Percentiles rank a stretch among this genome's conserved stretches.
These are phyloP conservation scores for Entelurus aequoreus DNA, from an alignment of 2,113 vertebrate species.

Conservation along the genomic window DNA sequence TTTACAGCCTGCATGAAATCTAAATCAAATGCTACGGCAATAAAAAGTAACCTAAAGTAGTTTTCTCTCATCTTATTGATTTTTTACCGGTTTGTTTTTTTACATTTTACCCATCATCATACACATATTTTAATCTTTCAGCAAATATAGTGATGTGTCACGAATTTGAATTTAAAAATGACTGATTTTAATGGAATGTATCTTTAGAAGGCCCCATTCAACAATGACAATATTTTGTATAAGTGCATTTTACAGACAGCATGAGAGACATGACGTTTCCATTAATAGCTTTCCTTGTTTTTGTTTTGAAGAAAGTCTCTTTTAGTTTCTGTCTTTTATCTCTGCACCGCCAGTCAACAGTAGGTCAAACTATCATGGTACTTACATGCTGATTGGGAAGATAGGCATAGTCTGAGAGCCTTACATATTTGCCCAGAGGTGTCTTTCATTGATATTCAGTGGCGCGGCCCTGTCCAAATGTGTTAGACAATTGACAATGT, in stretches of 20 bases:
- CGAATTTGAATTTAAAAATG: too few relatives aligned
- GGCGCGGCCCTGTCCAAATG: constrained; percentile 65
- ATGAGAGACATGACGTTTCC: constrained; percentile 6
- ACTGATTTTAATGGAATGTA: too few relatives aligned
- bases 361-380: constrained; percentile 26
- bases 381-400: constrained; percentile 34
- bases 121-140: too few relatives aligned
- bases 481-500: constrained; percentile 76
- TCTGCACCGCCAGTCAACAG: constrained; percentile 11
- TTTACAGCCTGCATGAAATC: too few relatives aligned
- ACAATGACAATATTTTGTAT: constrained; percentile 10
- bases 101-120: too few relatives aligned
- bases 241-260: constrained; percentile 17
- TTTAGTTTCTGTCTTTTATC: constrained; percentile 5
- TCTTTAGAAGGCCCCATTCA: neutral
- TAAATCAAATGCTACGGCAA: too few relatives aligned
- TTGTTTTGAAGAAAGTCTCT: constrained; percentile 18
- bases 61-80: too few relatives aligned
- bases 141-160: too few relatives aligned
- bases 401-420: constrained; percentile 27
- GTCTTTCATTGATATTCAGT: constrained; percentile 75
- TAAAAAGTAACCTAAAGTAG: too few relatives aligned
- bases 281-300: constrained; percentile 20
- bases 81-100: too few relatives aligned
- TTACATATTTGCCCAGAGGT: constrained; percentile 45